A percentile compares a stretch with the other conserved stretches of the same genome.
phyloP scores from a whole-genome alignment of 2,797 vertebrate species.

The Zenarchopterus dispar region DNA sequence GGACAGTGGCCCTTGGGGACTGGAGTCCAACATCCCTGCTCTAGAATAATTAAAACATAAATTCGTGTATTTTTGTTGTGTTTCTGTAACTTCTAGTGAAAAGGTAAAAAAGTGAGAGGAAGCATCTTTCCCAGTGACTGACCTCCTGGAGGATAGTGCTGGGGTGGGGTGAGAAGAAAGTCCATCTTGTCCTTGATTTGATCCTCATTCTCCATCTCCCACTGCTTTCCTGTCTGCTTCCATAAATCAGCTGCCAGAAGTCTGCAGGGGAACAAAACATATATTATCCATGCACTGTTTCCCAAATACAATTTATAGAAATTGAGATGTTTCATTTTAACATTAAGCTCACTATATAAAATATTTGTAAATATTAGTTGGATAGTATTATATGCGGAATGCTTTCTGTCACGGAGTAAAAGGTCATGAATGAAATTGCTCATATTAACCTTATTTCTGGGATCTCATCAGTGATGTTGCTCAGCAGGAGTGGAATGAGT shows the following conservation, averaged over 20 bases:
- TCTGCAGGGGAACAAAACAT: constrained; percentile 69
- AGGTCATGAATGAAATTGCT: neutral
- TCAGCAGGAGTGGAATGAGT: constrained; percentile 91
- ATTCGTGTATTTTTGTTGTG: too few relatives aligned
- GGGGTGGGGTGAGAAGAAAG: constrained; percentile 82
- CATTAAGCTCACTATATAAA: neutral
- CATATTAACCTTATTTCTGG: constrained; percentile 85
- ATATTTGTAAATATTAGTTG: too few relatives aligned
- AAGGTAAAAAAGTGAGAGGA: neutral
- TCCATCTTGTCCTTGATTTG: constrained; percentile 97
- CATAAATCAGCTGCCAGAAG: constrained; percentile 86
- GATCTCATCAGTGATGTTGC: constrained; percentile 87
- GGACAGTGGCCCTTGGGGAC: too few relatives aligned
- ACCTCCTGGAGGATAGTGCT: constrained; percentile 88
- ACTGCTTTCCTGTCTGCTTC: constrained; percentile 89
- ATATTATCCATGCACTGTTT: neutral
- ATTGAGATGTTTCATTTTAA: neutral
- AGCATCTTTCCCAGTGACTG: constrained; percentile 44
- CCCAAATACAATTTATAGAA: constrained; percentile 1
- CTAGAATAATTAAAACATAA: too few relatives aligned
- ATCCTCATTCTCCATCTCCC: constrained; percentile 95
- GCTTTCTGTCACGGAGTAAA: neutral
- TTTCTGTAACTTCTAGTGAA: too few relatives aligned
- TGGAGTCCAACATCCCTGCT: too few relatives aligned
- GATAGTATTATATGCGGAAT: too few relatives aligned